Base-by-base conservation (phyloP, 2,888 invertebrate species). In the Protula sp. region DNA sequence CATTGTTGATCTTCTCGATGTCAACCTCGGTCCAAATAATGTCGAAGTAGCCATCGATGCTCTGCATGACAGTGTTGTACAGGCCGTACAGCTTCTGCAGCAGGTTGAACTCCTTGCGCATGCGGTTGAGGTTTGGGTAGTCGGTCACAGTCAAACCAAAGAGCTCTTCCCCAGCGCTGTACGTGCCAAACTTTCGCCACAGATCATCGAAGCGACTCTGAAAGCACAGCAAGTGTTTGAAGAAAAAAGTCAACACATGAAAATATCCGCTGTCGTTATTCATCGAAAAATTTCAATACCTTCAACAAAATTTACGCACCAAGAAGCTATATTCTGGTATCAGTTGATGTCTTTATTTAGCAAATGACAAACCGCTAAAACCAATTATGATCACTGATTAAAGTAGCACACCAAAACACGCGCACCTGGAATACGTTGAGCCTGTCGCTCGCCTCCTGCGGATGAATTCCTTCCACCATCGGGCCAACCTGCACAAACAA, bases 1-100 rank as follows among this genome's bases (percentile, higher is more conserved):
- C 78, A 14, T 65, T 63, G 58, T 75, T 77, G 63, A 80, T 80
- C 57, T 75, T 78, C 30, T 78, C 78, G 61, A 79, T 78, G 63
- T 80, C 77, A 30, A 80, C 76, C 47, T 80, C 79, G 5, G 72
- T 68, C 80, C 80, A 80, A 3, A 74, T 69, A 27, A 79, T 74
- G 62, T 79, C 79, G 63, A 69, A 77, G 69, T 79, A 80, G 14
- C 79, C 75, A 65, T 73, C 73, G 30, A 80, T 75, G 55, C 74
- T 72, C n/a, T 67, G 70, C 70, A 75, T 78, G 22, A 80, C 79
- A 30, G 69, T 65, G 59, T 74, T 78, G 69, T 80, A 80, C 22
- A 80, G 67, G 30, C 74, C 72, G 63, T 79, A 80, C 54, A 80
- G 71, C 57, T 79, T 80, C 71, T 80, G 78, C 47, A 80, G 67